Base-by-base conservation (phyloP, 2,888 invertebrate species). In the Lithophane ornitopus region DNA sequence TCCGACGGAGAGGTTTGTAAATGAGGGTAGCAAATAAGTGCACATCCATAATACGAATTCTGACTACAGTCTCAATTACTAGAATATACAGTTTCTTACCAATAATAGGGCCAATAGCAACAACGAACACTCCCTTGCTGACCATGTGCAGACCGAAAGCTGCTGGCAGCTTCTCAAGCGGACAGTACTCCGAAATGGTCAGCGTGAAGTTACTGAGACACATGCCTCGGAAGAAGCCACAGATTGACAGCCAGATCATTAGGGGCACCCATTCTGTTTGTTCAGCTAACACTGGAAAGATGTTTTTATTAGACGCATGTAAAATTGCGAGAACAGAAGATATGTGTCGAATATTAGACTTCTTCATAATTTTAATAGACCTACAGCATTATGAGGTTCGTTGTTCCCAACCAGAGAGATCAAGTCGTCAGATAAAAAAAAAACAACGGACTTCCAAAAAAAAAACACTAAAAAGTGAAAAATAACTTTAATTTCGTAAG, bases 131-230 rank as follows among this genome's bases (percentile, higher is more conserved):
- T 14, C 98, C 98, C 91, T 98, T 98, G 88, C 97, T 97, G 83
- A 98, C 98, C 97, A 98, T 97, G 89, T 98, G 98, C 89, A 98
- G 95, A 26, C 98, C 98, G 90, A 98, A 98, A 19, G 98, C 98
- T 11, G 98, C 98, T 0, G 98, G 98, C 81, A 98, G 92, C 89
- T 98, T 98, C 90, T 98, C 98, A 85, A 97, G 91, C 0, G 98
- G 97, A 85, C 97, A 97, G 89, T 98, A 98, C 93, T 98, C 98
- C 0, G 98, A 98, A 86, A 98, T 98, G n/a, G 98, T 98, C 12
- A 98, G 97, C 52, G 98, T 98, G 90, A 98, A 97, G 94, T 98
- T 98, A 87, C 98, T 98, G 65, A 98, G 96, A 26, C 98, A 98
- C 90, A 98, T 97, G 76, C 98, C 98, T 76, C 98, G 97, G 93